These are phyloP conservation scores for Liasis olivaceus DNA, from an alignment of 2,797 vertebrate genomes.

Conservation along the genomic window DNA sequence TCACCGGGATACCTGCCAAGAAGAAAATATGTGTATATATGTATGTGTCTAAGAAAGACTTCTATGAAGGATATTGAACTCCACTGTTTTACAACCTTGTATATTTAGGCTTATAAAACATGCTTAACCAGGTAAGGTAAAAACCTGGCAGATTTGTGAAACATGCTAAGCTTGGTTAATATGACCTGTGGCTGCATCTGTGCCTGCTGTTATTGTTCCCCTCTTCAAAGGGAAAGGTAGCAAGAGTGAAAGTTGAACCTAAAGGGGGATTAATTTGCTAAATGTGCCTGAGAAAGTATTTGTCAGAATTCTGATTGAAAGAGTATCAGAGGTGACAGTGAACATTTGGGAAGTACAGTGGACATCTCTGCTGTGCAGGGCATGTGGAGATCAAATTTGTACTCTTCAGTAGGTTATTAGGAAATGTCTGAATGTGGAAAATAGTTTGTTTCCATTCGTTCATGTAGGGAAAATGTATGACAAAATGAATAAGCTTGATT, in stretches of 20 bases:
- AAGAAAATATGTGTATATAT: neutral
- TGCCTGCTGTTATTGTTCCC: neutral
- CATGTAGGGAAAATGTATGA: neutral
- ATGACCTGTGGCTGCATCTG: neutral
- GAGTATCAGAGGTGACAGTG: neutral
- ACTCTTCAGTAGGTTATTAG: neutral
- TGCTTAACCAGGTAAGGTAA: neutral
- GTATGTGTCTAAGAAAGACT: neutral
- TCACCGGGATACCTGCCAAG: neutral
- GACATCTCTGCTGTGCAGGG: neutral
- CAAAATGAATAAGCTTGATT: neutral
- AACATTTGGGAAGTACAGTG: neutral
- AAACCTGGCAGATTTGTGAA: neutral
- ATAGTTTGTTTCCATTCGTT: neutral
- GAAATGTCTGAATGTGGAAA: neutral
- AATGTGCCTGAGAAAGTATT: neutral
- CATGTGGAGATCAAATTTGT: neutral
- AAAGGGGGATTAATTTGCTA: neutral
- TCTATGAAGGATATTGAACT: neutral
- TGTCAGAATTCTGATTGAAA: neutral
- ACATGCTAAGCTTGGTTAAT: neutral
- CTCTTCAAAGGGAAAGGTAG: neutral
- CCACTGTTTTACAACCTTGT: neutral
- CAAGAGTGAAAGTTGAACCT: neutral
- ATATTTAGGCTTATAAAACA: neutral